Conservation (phyloP, 2,113 vertebrate species). For the Tragelaphus imberbis region DNA sequence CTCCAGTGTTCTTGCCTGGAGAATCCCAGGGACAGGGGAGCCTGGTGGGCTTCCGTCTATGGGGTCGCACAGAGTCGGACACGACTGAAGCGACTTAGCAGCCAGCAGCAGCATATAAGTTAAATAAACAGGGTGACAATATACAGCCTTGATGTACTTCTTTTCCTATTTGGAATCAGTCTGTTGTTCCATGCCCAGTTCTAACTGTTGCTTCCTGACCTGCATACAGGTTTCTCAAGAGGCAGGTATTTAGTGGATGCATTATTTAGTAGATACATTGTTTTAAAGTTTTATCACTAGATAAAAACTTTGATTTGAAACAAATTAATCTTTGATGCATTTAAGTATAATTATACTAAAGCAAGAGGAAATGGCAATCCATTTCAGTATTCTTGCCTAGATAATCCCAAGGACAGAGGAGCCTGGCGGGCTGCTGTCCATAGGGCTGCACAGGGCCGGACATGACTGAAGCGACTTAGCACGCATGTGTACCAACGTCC, state of each 20-base stretch:
- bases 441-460: background rate
- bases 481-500: accelerated
- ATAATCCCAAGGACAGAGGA: background rate
- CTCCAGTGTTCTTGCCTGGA: no score
- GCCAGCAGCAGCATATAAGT: no score
- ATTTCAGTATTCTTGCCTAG: background rate
- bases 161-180: no score
- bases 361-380: background rate
- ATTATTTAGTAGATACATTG: background rate
- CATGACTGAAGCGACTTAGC: background rate
- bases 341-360: background rate
- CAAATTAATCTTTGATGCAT: background rate
- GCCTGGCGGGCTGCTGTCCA: background rate
- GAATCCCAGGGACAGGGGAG: no score
- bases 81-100: no score
- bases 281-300: background rate
- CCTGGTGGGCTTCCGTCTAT: no score
- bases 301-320: background rate
- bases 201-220: no score
- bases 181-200: no score
- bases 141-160: no score
- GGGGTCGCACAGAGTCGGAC: no score
- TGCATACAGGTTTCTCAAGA: no score
- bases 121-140: no score
- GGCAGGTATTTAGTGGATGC: background rate